Conservation (phyloP, 2,888 invertebrate genomes). For the Eilema caniola region DNA sequence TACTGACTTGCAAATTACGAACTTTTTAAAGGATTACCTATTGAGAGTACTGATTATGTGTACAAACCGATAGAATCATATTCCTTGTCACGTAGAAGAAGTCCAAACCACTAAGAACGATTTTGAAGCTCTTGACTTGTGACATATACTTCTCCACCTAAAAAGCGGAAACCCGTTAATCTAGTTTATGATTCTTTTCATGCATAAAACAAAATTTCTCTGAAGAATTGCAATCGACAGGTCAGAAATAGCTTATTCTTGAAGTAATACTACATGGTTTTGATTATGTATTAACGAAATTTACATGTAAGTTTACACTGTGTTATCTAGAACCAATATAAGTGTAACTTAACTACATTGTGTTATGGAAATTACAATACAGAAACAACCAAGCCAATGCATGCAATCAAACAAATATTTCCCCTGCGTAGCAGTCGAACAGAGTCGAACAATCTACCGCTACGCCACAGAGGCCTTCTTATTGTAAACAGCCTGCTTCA, state of each 20-base stretch:
- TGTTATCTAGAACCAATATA: too few relatives aligned
- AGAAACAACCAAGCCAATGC: too few relatives aligned
- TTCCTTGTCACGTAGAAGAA: slow-evolving; percentile 87
- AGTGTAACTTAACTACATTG: too few relatives aligned
- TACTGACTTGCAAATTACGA: background rate
- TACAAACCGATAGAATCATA: slow-evolving; percentile 85
- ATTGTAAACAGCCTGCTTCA: background rate
- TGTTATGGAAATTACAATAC: too few relatives aligned
- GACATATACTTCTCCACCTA: slow-evolving; percentile 88
- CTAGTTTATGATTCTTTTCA: background rate
- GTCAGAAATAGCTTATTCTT: background rate
- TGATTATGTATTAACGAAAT: too few relatives aligned
- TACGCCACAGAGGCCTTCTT: too few relatives aligned
- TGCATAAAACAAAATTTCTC: background rate
- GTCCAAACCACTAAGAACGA: slow-evolving; percentile 88
- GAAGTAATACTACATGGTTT: too few relatives aligned
- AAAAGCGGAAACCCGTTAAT: slow-evolving; percentile 26
- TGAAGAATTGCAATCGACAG: background rate
- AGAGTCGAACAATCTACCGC: too few relatives aligned
- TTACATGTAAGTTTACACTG: too few relatives aligned
- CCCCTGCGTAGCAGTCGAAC: too few relatives aligned
- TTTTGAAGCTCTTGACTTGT: slow-evolving; percentile 86
- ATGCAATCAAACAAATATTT: too few relatives aligned
- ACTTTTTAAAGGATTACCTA: background rate
- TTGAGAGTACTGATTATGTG: background rate